phyloP scores from a whole-genome alignment of 2,888 invertebrate species.

The Aphrophora alni region DNA sequence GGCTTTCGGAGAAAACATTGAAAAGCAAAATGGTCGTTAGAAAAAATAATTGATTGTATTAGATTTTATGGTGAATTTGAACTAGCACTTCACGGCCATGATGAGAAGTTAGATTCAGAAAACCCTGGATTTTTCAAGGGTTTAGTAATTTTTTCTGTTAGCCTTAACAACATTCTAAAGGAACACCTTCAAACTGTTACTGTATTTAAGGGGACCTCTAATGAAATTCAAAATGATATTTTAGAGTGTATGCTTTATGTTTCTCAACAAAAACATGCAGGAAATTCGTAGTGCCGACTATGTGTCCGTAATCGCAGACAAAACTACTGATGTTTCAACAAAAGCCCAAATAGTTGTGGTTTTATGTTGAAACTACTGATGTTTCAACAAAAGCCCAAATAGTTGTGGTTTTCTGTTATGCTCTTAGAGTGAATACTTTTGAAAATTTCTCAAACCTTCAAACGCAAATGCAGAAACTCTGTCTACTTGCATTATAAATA shows the following conservation, averaged over 20 bases:
- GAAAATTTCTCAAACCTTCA: slow-evolving; percentile 42
- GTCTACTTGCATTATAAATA: slow-evolving; percentile 37
- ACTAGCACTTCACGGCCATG: too few relatives aligned
- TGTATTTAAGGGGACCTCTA: slow-evolving; percentile 34
- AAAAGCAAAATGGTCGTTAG: too few relatives aligned
- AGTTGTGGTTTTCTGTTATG: slow-evolving; percentile 47
- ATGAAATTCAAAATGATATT: slow-evolving; percentile 34
- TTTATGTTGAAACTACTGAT: slow-evolving; percentile 48
- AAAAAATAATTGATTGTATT: too few relatives aligned
- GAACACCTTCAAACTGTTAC: slow-evolving; percentile 20
- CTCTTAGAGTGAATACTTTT: slow-evolving; percentile 47
- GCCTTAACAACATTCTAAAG: neutral
- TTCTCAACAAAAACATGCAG: slow-evolving; percentile 2
- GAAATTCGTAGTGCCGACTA: slow-evolving; percentile 23
- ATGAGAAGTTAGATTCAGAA: too few relatives aligned
- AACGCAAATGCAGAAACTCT: slow-evolving; percentile 41
- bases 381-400: slow-evolving; percentile 41
- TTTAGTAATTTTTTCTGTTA: too few relatives aligned
- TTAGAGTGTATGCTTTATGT: slow-evolving; percentile 24
- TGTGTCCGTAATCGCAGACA: slow-evolving; percentile 33
- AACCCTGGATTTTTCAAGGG: too few relatives aligned
- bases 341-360: slow-evolving; percentile 44
- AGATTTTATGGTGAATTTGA: neutral
- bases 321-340: slow-evolving; percentile 45
- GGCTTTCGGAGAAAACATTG: too few relatives aligned